phyloP scores from a whole-genome alignment of 2,888 invertebrate genomes.

The Drosophila vallismaia region DNA sequence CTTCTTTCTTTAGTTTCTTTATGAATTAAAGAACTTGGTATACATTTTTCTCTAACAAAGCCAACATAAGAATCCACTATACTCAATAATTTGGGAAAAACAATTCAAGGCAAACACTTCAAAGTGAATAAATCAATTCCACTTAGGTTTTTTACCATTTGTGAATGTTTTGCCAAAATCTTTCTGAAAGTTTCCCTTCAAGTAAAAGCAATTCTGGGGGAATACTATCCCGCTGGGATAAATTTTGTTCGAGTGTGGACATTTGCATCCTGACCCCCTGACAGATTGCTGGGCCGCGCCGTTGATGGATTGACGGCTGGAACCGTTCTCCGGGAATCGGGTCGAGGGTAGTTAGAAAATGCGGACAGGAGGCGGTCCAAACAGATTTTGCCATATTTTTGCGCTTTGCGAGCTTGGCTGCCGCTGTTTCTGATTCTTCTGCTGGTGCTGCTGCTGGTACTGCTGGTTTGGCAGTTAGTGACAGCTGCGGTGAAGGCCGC shows the following conservation, averaged over 20 bases:
- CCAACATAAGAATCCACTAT: not conserved
- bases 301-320: slow-evolving; percentile 69
- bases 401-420: slow-evolving; percentile 37
- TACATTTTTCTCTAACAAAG: not conserved
- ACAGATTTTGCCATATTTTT: slow-evolving; percentile 56
- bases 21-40: not conserved
- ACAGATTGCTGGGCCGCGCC: slow-evolving; percentile 68
- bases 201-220: not conserved
- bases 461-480: slow-evolving; percentile 68
- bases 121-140: not conserved
- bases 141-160: not conserved
- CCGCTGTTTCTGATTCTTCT: slow-evolving; percentile 11
- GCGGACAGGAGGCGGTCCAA: slow-evolving; percentile 16
- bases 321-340: slow-evolving; percentile 44
- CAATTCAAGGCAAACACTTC: not conserved
- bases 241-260: slow-evolving; percentile 34
- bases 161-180: not conserved
- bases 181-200: not conserved
- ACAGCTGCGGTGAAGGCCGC: slow-evolving; percentile 65
- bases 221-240: not conserved
- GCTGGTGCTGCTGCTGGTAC: slow-evolving; percentile 19
- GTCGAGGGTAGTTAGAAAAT: slow-evolving; percentile 6
- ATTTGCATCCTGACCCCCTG: slow-evolving; percentile 50
- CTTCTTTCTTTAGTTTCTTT: not conserved
- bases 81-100: not conserved